Evolutionary conservation across 2,113 vertebrate species (phyloP).

Genomic region (Heterocephalus glaber): DNA sequence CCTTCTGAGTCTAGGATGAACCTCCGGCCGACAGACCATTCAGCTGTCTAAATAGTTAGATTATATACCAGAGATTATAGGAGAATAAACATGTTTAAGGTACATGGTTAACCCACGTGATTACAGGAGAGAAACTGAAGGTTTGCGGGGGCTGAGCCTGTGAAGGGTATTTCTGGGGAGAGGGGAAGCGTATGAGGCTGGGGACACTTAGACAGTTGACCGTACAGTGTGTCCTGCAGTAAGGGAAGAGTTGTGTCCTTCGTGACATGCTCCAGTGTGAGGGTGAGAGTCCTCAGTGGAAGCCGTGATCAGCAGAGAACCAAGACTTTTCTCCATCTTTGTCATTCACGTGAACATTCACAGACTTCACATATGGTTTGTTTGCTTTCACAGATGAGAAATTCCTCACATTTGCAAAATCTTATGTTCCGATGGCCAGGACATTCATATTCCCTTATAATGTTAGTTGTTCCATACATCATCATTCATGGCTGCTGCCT

Average conservation of each 20-base stretch:
- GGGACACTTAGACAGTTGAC: neutral
- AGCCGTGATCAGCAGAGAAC: neutral
- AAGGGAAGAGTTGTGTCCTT: neutral
- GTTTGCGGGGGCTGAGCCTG: neutral
- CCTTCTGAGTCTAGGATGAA: neutral
- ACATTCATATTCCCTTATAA: neutral
- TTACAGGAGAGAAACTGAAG: neutral
- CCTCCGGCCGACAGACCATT: neutral
- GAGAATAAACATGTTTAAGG: neutral
- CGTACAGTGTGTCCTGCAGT: neutral
- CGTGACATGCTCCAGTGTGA: neutral
- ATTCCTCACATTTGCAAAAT: slow-evolving; percentile 33
- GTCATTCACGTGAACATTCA: neutral
- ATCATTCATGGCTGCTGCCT: neutral
- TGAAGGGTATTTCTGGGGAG: neutral
- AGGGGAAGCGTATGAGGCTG: neutral
- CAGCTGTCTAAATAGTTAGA: neutral
- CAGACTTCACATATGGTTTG: neutral
- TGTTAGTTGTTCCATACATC: neutral
- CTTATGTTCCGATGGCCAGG: neutral
- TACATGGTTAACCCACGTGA: neutral
- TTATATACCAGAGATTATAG: neutral
- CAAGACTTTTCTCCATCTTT: neutral
- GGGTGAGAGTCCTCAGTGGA: neutral
- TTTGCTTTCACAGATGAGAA: neutral